A percentile compares a stretch with the other conserved stretches of the same genome.
Conservation (phyloP, 1,140 invertebrate species). For the Neodiprion virginianus region DNA sequence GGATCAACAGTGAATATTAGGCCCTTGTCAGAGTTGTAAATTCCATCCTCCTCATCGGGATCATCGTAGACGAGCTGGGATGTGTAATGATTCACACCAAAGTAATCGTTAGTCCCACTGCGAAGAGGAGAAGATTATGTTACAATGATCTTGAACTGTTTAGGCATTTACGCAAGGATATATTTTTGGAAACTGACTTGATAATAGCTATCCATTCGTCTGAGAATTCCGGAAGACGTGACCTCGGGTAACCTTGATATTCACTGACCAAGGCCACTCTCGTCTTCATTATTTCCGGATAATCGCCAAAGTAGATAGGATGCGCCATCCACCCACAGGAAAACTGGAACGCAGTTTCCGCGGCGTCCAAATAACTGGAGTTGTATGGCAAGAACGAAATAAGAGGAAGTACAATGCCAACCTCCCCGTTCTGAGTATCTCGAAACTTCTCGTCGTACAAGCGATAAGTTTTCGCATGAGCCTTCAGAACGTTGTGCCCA, state of each 20-base stretch:
- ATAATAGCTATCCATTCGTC: constrained; percentile 39
- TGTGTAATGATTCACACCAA: constrained; percentile 70
- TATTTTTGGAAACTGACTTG: not conserved
- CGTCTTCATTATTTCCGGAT: constrained; percentile 51
- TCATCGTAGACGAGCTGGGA: constrained; percentile 37
- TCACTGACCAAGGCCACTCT: constrained; percentile 59
- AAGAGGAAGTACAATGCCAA: not conserved
- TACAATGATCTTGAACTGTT: too few relatives aligned
- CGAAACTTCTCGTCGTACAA: not conserved
- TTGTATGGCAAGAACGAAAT: not conserved
- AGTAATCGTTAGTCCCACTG: constrained; percentile 66
- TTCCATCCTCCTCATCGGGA: not conserved
- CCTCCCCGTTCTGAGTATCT: not conserved
- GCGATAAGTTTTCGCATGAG: constrained; percentile 59
- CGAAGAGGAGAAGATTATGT: constrained; percentile 29
- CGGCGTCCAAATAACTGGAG: not conserved
- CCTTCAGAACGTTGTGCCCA: constrained; percentile 62
- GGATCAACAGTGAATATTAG: constrained; percentile 26
- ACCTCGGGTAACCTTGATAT: constrained; percentile 54
- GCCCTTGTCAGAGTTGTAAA: not conserved
- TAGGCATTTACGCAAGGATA: not conserved
- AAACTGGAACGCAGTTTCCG: not conserved
- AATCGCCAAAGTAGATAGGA: constrained; percentile 30
- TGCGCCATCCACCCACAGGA: not conserved
- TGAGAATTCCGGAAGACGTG: constrained; percentile 62